Evolutionary conservation across 1,140 invertebrate genomes (phyloP).

Genomic region (Babylonia areolata): DNA sequence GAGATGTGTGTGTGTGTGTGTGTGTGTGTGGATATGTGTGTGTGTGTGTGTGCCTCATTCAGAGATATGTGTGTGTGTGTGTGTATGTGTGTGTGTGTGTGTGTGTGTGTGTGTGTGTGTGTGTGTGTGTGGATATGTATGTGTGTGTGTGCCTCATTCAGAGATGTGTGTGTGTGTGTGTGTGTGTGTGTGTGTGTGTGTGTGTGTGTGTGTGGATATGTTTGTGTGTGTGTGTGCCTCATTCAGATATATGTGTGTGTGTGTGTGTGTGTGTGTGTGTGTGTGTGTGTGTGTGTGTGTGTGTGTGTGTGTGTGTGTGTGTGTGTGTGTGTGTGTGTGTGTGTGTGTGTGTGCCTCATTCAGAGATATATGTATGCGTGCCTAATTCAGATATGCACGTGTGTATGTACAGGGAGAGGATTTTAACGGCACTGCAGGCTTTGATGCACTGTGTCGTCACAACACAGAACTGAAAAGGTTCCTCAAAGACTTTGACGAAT

Average conservation of each 20-base stretch:
- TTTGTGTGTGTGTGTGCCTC: neutral
- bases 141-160: too few species aligned
- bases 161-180: slow-evolving; percentile 3
- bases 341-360: neutral
- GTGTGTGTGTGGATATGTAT: neutral
- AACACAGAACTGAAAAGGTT: neutral
- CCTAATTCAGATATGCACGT: neutral
- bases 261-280: neutral
- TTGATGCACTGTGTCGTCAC: neutral
- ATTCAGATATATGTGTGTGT: neutral
- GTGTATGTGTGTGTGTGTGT: neutral
- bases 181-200: neutral
- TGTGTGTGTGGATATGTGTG: too few species aligned
- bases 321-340: neutral
- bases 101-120: neutral
- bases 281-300: neutral
- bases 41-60: too few species aligned
- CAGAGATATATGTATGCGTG: neutral
- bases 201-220: neutral
- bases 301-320: neutral
- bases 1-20: too few species aligned
- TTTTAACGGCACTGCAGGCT: neutral
- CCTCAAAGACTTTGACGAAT: neutral
- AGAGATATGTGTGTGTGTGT: too few species aligned
- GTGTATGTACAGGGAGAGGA: slow-evolving; percentile 2